Percentiles rank a stretch among this genome's conserved stretches.
Evolutionary conservation across 2,888 invertebrate genomes (phyloP).

Genomic region (Eupithecia centaureata): DNA sequence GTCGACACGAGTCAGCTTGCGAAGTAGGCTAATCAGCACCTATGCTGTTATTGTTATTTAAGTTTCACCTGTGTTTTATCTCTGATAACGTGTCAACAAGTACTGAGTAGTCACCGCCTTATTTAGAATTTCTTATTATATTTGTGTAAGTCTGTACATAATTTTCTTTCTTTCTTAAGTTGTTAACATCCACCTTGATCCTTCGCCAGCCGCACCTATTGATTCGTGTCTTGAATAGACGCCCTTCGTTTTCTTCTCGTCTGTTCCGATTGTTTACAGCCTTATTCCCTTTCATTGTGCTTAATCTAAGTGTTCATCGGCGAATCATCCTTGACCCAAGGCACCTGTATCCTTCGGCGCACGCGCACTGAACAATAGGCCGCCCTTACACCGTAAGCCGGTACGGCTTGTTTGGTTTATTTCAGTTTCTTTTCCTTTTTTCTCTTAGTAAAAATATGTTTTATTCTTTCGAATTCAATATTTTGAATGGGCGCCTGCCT

Average conservation of each 20-base stretch:
- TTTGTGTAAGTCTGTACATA: too few species aligned
- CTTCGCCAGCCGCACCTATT: neutral
- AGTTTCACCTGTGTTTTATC: too few species aligned
- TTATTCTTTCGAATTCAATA: too few species aligned
- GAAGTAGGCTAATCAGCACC: too few species aligned
- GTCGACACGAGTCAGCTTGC: too few species aligned
- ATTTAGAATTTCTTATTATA: too few species aligned
- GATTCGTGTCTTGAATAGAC: neutral
- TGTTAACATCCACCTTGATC: neutral
- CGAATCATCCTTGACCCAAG: slow-evolving; percentile 61
- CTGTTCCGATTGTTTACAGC: slow-evolving; percentile 9
- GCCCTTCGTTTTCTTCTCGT: neutral
- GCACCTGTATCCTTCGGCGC: slow-evolving; percentile 60
- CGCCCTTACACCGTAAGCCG: slow-evolving; percentile 29
- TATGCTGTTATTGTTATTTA: too few species aligned
- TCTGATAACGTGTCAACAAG: too few species aligned
- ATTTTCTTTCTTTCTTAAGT: neutral
- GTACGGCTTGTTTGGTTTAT: neutral
- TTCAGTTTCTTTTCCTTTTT: neutral
- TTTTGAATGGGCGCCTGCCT: too few species aligned
- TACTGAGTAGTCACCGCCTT: too few species aligned
- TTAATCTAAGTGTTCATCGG: slow-evolving; percentile 41
- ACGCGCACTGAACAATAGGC: slow-evolving; percentile 46
- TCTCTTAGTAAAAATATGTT: too few species aligned
- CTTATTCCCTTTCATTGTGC: slow-evolving; percentile 24